Percentiles rank a stretch among this genome's conserved stretches.
phyloP scores from a whole-genome alignment of 2,797 vertebrate genomes.

The Mallotus villosus region DNA sequence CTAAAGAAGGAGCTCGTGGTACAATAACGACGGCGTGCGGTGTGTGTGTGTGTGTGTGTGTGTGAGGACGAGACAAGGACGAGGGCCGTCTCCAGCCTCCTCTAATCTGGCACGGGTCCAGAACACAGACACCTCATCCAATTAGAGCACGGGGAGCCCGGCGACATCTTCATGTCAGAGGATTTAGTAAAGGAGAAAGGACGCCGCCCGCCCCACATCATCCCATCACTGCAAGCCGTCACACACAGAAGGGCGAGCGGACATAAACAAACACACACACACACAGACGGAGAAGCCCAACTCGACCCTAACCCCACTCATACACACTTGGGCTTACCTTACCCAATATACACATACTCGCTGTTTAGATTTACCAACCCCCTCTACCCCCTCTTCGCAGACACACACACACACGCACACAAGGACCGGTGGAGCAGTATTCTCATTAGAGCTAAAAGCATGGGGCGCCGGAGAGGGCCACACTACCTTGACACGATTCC shows the following conservation, averaged over 20 bases:
- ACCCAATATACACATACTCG: background rate
- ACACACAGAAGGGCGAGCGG: background rate
- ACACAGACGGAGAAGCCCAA: background rate
- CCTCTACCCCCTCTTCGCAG: background rate
- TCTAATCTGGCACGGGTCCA: conserved; percentile 15
- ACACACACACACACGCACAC: background rate
- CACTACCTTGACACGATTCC: conserved; percentile 54
- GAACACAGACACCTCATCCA: conserved; percentile 43
- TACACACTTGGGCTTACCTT: background rate
- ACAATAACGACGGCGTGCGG: background rate
- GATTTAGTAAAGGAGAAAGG: conserved; percentile 55
- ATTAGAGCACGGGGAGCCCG: conserved; percentile 44
- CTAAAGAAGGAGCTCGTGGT: background rate
- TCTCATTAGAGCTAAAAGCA: conserved; percentile 77
- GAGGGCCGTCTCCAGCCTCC: conserved; percentile 11
- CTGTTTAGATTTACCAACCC: background rate
- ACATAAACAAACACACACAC: background rate
- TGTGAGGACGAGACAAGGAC: conserved; percentile 24
- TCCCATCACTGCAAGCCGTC: background rate
- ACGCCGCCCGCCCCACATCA: conserved; percentile 35
- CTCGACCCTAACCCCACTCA: too few species aligned
- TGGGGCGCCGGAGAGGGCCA: conserved; percentile 46
- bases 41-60: background rate
- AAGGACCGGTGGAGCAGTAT: conserved; percentile 6
- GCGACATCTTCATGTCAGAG: conserved; percentile 51